Conservation (phyloP, 2,888 invertebrate species). For the Aphidius colemani region DNA sequence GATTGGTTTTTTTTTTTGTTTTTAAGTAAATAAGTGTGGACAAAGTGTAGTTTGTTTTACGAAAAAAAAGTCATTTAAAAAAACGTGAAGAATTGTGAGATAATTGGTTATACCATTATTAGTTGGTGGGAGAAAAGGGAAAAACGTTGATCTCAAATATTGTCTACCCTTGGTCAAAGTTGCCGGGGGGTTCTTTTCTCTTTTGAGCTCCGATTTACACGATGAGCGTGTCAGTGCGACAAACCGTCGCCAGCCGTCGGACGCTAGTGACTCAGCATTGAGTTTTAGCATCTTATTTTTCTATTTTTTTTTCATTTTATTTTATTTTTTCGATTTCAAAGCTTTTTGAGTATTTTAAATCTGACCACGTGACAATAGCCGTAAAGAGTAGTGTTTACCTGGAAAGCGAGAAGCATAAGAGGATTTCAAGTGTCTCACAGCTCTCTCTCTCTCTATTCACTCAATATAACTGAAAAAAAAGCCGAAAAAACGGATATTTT, state of each 20-base stretch:
- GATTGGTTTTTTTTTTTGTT: not conserved
- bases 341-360: slow-evolving; percentile 30
- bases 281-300: too few species aligned
- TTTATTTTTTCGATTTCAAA: not conserved
- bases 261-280: slow-evolving; percentile 18
- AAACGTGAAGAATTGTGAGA: slow-evolving; percentile 12
- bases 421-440: too few species aligned
- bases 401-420: not conserved
- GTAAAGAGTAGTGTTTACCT: slow-evolving; percentile 8
- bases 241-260: slow-evolving; percentile 35
- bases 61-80: not conserved
- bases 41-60: not conserved
- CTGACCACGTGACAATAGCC: slow-evolving; percentile 4
- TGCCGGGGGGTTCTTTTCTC: too few species aligned
- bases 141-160: too few species aligned
- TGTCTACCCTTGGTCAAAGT: too few species aligned
- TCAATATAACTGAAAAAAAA: not conserved
- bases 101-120: not conserved
- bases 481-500: slow-evolving; percentile 1
- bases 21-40: not conserved
- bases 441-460: too few species aligned
- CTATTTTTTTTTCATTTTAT: too few species aligned
- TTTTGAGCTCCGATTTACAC: not conserved
- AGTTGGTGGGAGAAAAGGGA: too few species aligned
- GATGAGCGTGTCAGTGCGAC: slow-evolving; percentile 14